A percentile compares a stretch with the other conserved stretches of the same genome.
These are phyloP conservation scores for Drosophila hawaiiensis DNA, from an alignment of 2,888 invertebrate genomes.

Conservation along the genomic window DNA sequence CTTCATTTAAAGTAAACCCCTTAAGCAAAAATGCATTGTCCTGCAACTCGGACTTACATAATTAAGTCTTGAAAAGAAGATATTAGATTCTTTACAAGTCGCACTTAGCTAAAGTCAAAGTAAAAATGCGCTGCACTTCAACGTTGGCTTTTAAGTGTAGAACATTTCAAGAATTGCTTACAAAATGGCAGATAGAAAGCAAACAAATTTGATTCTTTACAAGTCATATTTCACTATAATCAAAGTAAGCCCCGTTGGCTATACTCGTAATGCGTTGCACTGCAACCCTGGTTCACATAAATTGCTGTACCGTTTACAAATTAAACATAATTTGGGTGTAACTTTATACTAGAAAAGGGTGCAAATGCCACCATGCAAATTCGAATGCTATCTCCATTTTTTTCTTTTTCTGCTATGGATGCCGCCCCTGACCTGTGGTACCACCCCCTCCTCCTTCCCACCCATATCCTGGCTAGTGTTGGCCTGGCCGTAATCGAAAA, in stretches of 20 bases:
- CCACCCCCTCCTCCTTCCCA: not conserved
- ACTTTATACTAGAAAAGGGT: conserved; percentile 49
- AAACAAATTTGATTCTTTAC: not conserved
- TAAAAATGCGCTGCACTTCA: too few species aligned
- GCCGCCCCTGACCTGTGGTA: conserved; percentile 10
- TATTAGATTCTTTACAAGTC: not conserved
- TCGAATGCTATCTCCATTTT: conserved; percentile 50
- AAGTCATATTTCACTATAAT: too few species aligned
- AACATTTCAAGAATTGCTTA: not conserved
- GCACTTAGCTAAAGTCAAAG: too few species aligned
- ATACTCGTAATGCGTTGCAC: not conserved
- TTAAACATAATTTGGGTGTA: conserved; percentile 46
- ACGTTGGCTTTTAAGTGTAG: not conserved
- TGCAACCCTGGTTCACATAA: conserved; percentile 31
- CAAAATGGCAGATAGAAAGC: not conserved
- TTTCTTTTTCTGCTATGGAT: not conserved
- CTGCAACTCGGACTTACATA: not conserved
- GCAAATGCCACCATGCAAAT: conserved; percentile 48
- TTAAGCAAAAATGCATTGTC: rapidly evolving
- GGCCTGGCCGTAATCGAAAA: conserved; percentile 38
- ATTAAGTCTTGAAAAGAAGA: not conserved
- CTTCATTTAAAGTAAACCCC: not conserved
- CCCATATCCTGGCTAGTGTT: not conserved
- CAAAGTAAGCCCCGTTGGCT: not conserved
- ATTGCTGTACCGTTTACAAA: conserved; percentile 20